phyloP scores from a whole-genome alignment of 2,113 vertebrate species.

The Menura novaehollandiae region DNA sequence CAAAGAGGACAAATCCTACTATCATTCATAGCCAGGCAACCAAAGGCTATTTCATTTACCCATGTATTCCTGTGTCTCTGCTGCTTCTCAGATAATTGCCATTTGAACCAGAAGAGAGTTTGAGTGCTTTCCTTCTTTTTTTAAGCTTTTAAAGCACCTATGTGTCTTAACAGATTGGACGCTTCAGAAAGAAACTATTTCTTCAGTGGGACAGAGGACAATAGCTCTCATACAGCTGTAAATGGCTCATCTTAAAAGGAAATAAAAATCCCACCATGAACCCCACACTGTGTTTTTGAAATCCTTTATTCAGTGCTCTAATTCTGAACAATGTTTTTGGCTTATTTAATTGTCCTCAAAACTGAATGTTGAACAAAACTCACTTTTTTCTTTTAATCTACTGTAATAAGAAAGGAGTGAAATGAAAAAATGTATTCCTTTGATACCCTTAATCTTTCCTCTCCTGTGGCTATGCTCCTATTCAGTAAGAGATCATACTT shows the following conservation, averaged over 20 bases:
- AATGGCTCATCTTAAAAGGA: constrained; percentile 51
- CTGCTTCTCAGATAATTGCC: constrained; percentile 31
- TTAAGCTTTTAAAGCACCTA: constrained; percentile 33
- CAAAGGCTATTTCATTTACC: constrained; percentile 46
- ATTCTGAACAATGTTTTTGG: constrained; percentile 64
- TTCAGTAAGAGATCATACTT: constrained; percentile 43
- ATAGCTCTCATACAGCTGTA: constrained; percentile 45
- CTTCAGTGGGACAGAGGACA: constrained; percentile 48
- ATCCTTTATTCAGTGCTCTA: constrained; percentile 48
- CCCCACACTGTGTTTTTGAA: constrained; percentile 60
- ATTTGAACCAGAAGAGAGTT: constrained; percentile 38
- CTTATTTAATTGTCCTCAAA: constrained; percentile 63
- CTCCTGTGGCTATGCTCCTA: constrained; percentile 49
- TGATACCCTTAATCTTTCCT: constrained; percentile 61
- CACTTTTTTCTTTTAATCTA: constrained; percentile 44
- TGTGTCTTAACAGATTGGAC: constrained; percentile 32
- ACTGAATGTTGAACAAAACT: constrained; percentile 57
- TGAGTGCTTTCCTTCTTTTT: neutral
- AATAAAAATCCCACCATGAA: constrained; percentile 37
- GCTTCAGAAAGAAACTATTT: constrained; percentile 46
- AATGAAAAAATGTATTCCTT: constrained; percentile 55
- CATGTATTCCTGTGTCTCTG: neutral
- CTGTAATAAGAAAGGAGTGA: constrained; percentile 59
- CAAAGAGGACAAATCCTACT: neutral
- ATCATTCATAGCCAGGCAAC: neutral